Evolutionary conservation across 2,888 invertebrate genomes (phyloP).

Genomic region (Thymelicus lineola): DNA sequence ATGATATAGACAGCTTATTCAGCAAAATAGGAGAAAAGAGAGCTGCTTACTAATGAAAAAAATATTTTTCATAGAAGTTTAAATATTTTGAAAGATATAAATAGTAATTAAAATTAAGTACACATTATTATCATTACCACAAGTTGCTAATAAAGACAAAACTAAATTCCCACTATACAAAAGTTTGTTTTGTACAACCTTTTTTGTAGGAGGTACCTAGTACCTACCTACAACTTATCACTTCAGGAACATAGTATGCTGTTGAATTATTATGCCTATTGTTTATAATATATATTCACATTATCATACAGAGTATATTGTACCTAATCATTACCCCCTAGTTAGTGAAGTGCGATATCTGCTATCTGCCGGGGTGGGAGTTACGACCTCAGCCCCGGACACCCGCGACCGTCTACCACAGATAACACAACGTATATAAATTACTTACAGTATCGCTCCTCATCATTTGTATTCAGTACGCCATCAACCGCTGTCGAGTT

Average conservation of each 20-base stretch:
- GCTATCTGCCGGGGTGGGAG: slow-evolving; percentile 66
- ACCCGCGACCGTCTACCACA: slow-evolving; percentile 58
- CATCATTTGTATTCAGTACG: slow-evolving; percentile 46
- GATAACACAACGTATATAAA: slow-evolving; percentile 79
- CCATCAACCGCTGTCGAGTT: slow-evolving; percentile 46
- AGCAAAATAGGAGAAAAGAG: no score
- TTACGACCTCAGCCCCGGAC: slow-evolving; percentile 65
- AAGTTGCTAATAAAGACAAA: no score
- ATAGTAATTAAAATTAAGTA: no score
- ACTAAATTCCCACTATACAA: no score
- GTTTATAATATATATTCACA: slow-evolving; percentile 29
- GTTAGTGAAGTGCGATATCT: slow-evolving; percentile 68
- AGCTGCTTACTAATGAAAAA: no score
- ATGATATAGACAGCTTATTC: no score
- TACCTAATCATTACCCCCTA: slow-evolving; percentile 74
- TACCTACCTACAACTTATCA: neutral
- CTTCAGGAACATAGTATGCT: slow-evolving; percentile 14
- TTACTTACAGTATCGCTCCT: slow-evolving; percentile 54
- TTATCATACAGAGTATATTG: slow-evolving; percentile 30
- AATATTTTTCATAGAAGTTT: no score
- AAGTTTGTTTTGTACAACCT: neutral
- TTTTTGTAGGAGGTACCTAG: neutral
- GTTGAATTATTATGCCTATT: slow-evolving; percentile 9
- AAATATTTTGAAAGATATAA: no score
- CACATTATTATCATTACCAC: no score